Base-by-base conservation (phyloP, 2,113 vertebrate genomes). In the Bubalus kerabau region DNA sequence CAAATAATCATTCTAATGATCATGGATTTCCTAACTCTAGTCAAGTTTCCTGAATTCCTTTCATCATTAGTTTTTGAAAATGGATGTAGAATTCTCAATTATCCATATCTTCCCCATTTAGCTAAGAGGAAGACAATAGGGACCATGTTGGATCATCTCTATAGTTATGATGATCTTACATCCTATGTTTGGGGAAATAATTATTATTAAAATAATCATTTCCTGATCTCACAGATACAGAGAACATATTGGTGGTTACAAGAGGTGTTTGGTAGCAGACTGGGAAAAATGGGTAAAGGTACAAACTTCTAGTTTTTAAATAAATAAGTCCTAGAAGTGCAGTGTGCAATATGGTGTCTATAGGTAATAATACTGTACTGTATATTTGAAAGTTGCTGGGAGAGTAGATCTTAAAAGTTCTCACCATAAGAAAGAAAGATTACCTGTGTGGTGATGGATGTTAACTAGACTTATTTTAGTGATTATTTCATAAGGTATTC, bases 61-160 rank as follows among this genome's bases (percentile, higher is more conserved):
- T 93, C 54, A 92, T 82, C n/a, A 78, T 85, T 96, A 91, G 36
- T 57, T 95, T 97, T 96, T 90, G 30, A 90, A 87, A 87, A 32
- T 90, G 7, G 11, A 59, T 74, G 3, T 86, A 80, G 52, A 62
- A 84, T 86, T 88, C 36, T 95, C 32, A 92, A 2, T 97, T 91
- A 87, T 54, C 43, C 21, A 76, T 64, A 87, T 62, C 8, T 84
- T 96, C 8, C 32, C 9, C 7, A 48, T 89, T 88, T 74, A 90
- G 26, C 59, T 88, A 67, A 98, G 54, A 80, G 46, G 24, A 3
- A 24, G 93, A 48, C 71, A 93, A 40, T 62, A 87, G 83, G 17
- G 21, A 80, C 80, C 71, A 8, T 7, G 36, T 19, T 93, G 28
- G 10, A 76, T 3, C 24, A 32, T 80, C 32, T 92, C 26, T 62